phyloP scores from a whole-genome alignment of 1,140 invertebrate species.

The Drosophila persimilis region DNA sequence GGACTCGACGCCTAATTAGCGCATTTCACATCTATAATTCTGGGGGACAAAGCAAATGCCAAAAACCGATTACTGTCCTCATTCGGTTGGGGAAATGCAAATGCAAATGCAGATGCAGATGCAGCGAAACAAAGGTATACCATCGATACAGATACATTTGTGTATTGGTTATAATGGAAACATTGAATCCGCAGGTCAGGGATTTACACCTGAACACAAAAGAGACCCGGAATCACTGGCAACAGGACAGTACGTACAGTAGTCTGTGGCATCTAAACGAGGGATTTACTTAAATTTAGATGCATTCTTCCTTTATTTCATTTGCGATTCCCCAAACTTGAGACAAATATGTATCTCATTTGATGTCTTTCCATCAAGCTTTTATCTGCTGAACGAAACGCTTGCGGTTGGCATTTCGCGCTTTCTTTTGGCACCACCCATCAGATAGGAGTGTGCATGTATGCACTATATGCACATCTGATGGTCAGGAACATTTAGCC shows the following conservation, averaged over 20 bases:
- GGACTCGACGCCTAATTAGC: constrained; percentile 47
- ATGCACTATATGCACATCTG: no score
- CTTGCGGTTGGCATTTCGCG: no score
- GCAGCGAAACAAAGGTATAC: constrained; percentile 10
- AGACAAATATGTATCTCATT: no score
- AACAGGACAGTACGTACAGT: neutral
- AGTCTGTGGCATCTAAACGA: no score
- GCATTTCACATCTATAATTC: constrained; percentile 45
- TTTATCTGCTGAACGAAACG: no score
- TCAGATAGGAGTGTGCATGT: no score
- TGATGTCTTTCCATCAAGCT: no score
- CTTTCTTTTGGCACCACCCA: no score
- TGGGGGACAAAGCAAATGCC: constrained; percentile 31
- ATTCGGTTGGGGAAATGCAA: constrained; percentile 24
- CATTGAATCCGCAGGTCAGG: constrained; percentile 20
- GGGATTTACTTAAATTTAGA: no score
- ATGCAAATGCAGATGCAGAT: constrained; percentile 16
- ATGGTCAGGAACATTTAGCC: no score
- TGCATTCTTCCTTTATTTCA: no score
- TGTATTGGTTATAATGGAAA: constrained; percentile 31
- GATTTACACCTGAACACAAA: constrained; percentile 35
- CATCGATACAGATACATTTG: neutral
- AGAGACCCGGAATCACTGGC: neutral
- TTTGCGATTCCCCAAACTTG: no score
- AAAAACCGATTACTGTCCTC: constrained; percentile 35